Percentiles rank a stretch among this genome's conserved stretches.
Evolutionary conservation across 2,113 vertebrate species (phyloP).

Genomic region (Tachysurus vachellii): DNA sequence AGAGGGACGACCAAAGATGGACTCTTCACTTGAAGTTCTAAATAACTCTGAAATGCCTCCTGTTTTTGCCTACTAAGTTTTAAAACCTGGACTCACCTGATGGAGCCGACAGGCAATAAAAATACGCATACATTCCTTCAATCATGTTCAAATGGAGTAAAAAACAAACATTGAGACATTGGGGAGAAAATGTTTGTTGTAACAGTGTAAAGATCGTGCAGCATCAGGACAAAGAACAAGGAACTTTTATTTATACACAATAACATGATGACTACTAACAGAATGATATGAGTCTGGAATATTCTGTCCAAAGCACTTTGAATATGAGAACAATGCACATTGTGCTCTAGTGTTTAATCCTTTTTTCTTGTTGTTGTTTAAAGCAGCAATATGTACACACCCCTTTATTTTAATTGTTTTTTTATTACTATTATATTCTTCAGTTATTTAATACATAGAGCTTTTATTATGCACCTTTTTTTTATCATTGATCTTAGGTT

Average conservation of each 20-base stretch:
- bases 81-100: background rate
- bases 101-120: too few relatives aligned
- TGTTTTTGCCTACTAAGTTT: background rate
- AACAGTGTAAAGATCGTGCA: background rate
- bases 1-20: background rate
- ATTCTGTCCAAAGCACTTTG: constrained; percentile 30
- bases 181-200: background rate
- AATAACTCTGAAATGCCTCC: background rate
- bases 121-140: background rate
- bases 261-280: constrained; percentile 10
- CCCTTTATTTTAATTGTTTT: background rate
- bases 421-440: constrained; percentile 18
- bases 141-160: background rate
- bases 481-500: background rate
- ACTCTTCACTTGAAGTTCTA: background rate
- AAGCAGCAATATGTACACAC: background rate
- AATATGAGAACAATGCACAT: constrained; percentile 17
- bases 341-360: background rate
- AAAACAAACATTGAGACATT: background rate
- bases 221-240: background rate
- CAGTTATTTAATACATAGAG: constrained; percentile 66
- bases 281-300: background rate
- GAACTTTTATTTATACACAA: background rate
- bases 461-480: constrained; percentile 67
- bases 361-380: background rate